Evolutionary conservation across 2,797 vertebrate species (phyloP), one percentile per base, ranked within the genome.

Genomic region (Alcedo quadribrachys): DNA sequence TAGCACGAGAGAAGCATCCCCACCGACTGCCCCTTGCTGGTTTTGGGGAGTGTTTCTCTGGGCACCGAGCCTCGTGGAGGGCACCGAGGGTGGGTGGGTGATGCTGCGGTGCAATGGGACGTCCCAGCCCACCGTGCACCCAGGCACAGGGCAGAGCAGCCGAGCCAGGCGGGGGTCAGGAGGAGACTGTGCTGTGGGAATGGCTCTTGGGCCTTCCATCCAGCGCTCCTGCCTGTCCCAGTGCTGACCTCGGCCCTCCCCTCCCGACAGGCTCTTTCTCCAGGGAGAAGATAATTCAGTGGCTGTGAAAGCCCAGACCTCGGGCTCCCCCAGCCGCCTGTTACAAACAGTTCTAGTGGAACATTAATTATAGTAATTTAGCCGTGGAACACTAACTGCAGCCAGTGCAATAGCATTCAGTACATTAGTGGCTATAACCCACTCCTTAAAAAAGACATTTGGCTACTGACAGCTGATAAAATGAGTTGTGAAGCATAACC

Each of bases 391-490:
- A 96, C 95, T 97, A 96, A 96, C 95, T 95, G 95, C 96, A 95
- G 94, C 94, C 96, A 94, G 92, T 89, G 91, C 94, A 94, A 96
- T 94, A 88, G 92, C 95, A 93, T 93, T 94, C 94, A 96, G 92
- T 96, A 95, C 95, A 95, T 96, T 97, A 95, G 94, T 92, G 94
- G 91, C 93, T 95, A 96, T 96, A 96, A 95, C 94, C 94, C 87
- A 96, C 96, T 95, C 93, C 96, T 96, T 95, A 96, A 97, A 96
- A 96, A 96, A 97, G 96, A 95, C 96, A 97, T 96, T 97, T 96
- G 96, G 95, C 93, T 94, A 95, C 94, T 95, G 96, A 97, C 94
- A 96, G 95, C 96, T 96, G 96, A 96, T 92, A 93, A 95, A 95
- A 93, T 93, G 94, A 96, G 92, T 94, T 96, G 94, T 93, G 95